These are phyloP conservation scores for Rhombomys opimus DNA, from an alignment of 2,113 vertebrate genomes.

Conservation along the genomic window DNA sequence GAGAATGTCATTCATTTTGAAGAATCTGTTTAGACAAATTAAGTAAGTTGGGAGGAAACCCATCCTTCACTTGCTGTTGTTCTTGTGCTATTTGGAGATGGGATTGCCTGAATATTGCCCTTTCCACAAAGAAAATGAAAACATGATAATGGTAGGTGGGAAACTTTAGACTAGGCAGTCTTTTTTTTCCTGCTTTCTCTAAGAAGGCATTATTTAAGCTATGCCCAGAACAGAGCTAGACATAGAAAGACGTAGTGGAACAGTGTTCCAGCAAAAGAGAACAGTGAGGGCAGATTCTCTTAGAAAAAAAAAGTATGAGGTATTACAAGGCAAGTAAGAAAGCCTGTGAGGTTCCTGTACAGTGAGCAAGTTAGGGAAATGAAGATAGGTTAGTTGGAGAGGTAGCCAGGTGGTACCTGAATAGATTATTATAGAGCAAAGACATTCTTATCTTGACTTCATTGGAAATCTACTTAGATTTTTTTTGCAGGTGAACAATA, in stretches of 20 bases:
- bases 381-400: background rate
- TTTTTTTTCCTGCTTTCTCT: background rate
- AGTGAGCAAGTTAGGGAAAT: background rate
- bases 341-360: background rate
- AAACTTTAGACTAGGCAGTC: background rate
- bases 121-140: conserved; percentile 33
- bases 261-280: background rate
- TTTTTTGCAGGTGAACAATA: conserved; percentile 9
- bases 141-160: background rate
- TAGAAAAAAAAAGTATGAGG: background rate
- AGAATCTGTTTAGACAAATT: background rate
- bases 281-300: background rate
- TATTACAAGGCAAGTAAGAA: background rate
- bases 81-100: background rate
- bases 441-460: conserved; percentile 18
- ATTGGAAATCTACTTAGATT: background rate
- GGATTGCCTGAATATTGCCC: background rate
- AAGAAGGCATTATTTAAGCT: background rate
- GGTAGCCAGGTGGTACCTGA: background rate
- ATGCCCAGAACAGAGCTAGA: conserved; percentile 8
- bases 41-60: background rate
- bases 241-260: background rate
- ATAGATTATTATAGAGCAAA: background rate
- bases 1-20: background rate
- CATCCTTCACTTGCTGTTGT: background rate